Evolutionary conservation across 35 echinoderm and acorn worm species (phyloP).

Genomic region (Stichopus chloronotus): DNA sequence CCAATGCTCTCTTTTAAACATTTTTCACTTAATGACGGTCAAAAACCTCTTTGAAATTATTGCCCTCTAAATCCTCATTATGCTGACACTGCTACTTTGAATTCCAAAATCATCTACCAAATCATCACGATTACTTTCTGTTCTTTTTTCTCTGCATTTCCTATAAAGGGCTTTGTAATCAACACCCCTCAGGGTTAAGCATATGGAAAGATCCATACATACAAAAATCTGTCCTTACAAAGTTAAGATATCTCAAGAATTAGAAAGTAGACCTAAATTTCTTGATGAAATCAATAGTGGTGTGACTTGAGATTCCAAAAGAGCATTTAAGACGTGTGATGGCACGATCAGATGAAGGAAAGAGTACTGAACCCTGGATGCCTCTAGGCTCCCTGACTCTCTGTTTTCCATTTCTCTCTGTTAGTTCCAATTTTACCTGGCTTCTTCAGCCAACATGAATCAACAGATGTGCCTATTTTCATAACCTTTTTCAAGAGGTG

Average conservation of each 20-base stretch:
- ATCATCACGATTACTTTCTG: neutral
- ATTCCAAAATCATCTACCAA: too few species aligned
- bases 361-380: neutral
- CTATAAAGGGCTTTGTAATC: neutral
- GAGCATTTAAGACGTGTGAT: conserved; percentile 14
- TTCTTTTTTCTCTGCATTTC: neutral
- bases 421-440: neutral
- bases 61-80: too few species aligned
- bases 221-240: neutral
- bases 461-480: conserved; percentile 41
- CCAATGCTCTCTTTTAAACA: too few species aligned
- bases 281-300: conserved; percentile 14
- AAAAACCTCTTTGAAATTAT: too few species aligned
- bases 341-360: neutral
- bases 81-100: too few species aligned
- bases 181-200: neutral
- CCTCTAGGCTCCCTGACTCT: neutral
- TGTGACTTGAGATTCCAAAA: conserved; percentile 13
- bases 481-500: conserved; percentile 14
- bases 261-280: conserved; percentile 32
- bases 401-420: neutral
- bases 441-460: neutral
- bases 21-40: too few species aligned
- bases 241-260: neutral
- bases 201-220: neutral